Evolutionary conservation across 2,113 vertebrate species (phyloP).

Genomic region (Oreochromis spilurus): DNA sequence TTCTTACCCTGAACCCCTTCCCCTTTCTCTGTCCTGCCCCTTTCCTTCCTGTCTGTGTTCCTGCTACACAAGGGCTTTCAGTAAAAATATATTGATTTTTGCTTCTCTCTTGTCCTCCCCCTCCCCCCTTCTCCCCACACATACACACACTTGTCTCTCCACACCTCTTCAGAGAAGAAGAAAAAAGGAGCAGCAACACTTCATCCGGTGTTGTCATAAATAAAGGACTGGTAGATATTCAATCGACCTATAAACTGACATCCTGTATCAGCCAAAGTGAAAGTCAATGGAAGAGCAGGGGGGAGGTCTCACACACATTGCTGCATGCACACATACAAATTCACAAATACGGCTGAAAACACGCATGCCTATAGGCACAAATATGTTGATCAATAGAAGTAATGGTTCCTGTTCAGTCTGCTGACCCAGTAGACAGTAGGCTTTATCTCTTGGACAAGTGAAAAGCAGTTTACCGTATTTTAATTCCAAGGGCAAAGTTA

Average conservation of each 20-base stretch:
- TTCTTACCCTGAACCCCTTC: not conserved
- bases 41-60: conserved; percentile 34
- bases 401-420: not conserved
- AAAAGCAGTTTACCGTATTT: not conserved
- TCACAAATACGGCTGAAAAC: not conserved
- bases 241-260: conserved; percentile 66
- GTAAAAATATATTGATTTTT: conserved; percentile 62
- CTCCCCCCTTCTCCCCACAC: not conserved
- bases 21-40: not conserved
- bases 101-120: conserved; percentile 4
- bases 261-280: conserved; percentile 57
- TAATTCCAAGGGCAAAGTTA: not conserved
- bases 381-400: not conserved
- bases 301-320: conserved; percentile 18
- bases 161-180: conserved; percentile 24
- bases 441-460: not conserved
- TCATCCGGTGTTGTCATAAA: conserved; percentile 62
- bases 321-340: not conserved
- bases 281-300: conserved; percentile 61
- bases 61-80: conserved; percentile 49
- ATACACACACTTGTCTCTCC: not conserved
- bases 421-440: not conserved
- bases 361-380: not conserved
- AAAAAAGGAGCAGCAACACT: conserved; percentile 40
- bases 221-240: conserved; percentile 57